phyloP scores from a whole-genome alignment of 2,113 vertebrate genomes.

The Ginglymostoma cirratum region DNA sequence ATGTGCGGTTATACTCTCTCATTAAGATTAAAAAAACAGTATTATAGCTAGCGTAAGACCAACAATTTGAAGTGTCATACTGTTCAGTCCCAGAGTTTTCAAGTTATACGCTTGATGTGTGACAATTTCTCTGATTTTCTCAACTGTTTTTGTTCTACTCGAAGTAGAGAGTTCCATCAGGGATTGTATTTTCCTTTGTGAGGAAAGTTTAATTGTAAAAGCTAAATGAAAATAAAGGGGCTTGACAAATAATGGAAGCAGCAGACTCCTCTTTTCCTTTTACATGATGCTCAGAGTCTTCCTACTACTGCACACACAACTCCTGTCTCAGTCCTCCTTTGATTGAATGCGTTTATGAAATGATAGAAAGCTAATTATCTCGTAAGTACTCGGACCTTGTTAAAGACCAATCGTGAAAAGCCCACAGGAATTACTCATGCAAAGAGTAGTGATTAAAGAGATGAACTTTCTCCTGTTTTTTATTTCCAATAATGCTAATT shows the following conservation, averaged over 20 bases:
- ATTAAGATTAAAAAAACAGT: not conserved
- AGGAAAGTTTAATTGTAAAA: not conserved
- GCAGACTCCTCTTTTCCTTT: not conserved
- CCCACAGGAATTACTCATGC: not conserved
- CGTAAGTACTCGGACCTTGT: not conserved
- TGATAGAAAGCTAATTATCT: not conserved
- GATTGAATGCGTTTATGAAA: not conserved
- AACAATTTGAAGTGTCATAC: not conserved
- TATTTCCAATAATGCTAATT: not conserved
- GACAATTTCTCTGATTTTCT: not conserved
- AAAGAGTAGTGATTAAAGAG: not conserved
- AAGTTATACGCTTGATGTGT: not conserved
- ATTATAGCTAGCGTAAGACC: not conserved
- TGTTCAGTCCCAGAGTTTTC: not conserved
- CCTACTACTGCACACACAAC: not conserved
- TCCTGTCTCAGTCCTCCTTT: not conserved
- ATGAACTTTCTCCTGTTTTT: not conserved
- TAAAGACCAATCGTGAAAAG: not conserved
- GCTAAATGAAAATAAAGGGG: not conserved
- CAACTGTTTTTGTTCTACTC: not conserved
- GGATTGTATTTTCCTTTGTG: not conserved
- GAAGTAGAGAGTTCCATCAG: not conserved
- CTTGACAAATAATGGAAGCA: not conserved
- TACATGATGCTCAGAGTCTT: not conserved
- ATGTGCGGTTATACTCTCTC: not conserved